Evolutionary conservation across 53 echinoderm and acorn worm species (phyloP).

Genomic region (Apostichopus leukothele): DNA sequence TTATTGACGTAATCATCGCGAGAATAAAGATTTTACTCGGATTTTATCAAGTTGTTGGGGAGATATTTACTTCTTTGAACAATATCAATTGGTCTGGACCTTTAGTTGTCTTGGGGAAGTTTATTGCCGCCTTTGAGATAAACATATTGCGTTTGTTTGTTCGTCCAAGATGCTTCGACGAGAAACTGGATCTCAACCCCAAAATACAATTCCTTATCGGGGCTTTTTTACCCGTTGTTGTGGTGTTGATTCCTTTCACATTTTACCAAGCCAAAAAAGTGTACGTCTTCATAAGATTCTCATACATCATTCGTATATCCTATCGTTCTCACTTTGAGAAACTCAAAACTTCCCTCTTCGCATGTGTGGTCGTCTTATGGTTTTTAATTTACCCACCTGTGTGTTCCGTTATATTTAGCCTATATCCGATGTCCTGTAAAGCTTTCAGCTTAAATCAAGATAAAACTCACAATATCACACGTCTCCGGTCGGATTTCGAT

Average conservation of each 20-base stretch:
- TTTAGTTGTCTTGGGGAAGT: background rate
- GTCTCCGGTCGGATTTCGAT: conserved; percentile 59
- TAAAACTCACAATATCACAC: background rate
- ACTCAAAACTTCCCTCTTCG: background rate
- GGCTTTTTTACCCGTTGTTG: background rate
- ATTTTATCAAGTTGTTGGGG: conserved; percentile 48
- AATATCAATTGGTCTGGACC: background rate
- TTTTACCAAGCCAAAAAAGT: conserved; percentile 3
- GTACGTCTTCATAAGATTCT: background rate
- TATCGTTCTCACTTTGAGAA: background rate
- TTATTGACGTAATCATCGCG: background rate
- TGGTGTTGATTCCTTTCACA: background rate
- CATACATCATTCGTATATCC: too few species aligned
- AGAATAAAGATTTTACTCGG: conserved; percentile 37
- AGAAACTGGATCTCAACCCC: background rate
- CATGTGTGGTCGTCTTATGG: conserved; percentile 47
- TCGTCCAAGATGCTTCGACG: conserved; percentile 14
- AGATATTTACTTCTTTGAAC: conserved; percentile 19
- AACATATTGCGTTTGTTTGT: conserved; percentile 1
- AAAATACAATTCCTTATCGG: conserved; percentile 14
- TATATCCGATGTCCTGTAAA: conserved; percentile 58
- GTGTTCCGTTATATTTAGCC: conserved; percentile 48
- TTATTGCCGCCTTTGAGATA: background rate
- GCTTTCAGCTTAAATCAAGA: conserved; percentile 48
- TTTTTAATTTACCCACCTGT: conserved; percentile 59